These are phyloP conservation scores for Myzus persicae DNA, from an alignment of 1,140 invertebrate genomes.

Conservation along the genomic window DNA sequence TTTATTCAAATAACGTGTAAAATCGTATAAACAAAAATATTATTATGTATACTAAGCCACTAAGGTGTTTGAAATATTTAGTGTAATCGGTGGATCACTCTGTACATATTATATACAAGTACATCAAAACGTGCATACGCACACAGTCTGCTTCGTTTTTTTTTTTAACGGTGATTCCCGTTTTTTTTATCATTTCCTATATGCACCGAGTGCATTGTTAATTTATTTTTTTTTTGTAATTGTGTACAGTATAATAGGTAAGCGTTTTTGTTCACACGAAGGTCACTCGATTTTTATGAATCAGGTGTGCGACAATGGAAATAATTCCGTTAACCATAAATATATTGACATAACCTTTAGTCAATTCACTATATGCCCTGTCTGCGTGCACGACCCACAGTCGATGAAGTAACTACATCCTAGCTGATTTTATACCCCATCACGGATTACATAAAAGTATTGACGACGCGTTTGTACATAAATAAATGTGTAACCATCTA, in stretches of 20 bases:
- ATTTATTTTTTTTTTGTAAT: not conserved
- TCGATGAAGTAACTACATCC: not conserved
- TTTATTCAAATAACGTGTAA: too few relatives aligned
- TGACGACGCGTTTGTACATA: not conserved
- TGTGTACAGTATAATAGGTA: not conserved
- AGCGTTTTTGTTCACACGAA: not conserved
- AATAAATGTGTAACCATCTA: constrained; percentile 1
- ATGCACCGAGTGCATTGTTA: not conserved
- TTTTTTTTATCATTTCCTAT: not conserved
- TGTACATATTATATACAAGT: not conserved
- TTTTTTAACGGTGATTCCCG: not conserved
- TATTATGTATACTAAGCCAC: not conserved
- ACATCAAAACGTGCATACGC: not conserved
- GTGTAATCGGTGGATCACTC: not conserved
- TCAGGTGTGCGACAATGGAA: not conserved
- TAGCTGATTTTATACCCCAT: not conserved
- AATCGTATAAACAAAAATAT: not conserved
- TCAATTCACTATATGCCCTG: not conserved
- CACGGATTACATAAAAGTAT: constrained; percentile 15
- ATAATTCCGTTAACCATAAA: constrained; percentile 26
- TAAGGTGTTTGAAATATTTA: not conserved
- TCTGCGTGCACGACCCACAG: not conserved
- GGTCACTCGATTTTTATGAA: not conserved
- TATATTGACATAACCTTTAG: not conserved
- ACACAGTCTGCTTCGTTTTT: not conserved